Evolutionary conservation across 2,888 invertebrate species (phyloP).

Genomic region (Diploptera punctata): DNA sequence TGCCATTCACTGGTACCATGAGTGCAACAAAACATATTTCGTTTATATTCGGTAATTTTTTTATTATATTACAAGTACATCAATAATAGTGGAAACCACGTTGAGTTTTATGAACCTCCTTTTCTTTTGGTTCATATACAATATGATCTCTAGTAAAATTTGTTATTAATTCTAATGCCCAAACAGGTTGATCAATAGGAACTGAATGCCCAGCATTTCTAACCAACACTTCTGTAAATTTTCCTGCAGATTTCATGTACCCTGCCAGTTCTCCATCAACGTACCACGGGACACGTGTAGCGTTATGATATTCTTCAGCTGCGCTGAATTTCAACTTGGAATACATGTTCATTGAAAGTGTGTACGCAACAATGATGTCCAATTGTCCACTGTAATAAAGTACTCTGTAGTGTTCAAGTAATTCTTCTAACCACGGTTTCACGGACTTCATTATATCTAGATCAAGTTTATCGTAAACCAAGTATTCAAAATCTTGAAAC

Average conservation of each 20-base stretch:
- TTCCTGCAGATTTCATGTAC: conserved; percentile 49
- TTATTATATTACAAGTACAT: too few species aligned
- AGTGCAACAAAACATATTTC: too few species aligned
- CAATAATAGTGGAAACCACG: too few species aligned
- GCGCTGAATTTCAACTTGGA: conserved; percentile 53
- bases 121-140: not conserved
- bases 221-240: conserved; percentile 51
- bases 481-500: conserved; percentile 55
- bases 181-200: conserved; percentile 53
- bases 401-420: conserved; percentile 54
- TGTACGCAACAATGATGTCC: conserved; percentile 70
- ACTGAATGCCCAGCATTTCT: conserved; percentile 55
- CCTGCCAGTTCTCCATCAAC: conserved; percentile 51
- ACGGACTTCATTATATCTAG: conserved; percentile 65
- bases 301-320: conserved; percentile 50
- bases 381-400: conserved; percentile 53
- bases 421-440: conserved; percentile 61
- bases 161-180: conserved; percentile 44
- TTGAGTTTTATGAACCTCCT: too few species aligned
- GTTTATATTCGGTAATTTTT: too few species aligned
- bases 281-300: conserved; percentile 52
- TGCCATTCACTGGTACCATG: too few species aligned
- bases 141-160: conserved; percentile 52
- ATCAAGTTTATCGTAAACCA: conserved; percentile 59
- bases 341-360: conserved; percentile 55